These are phyloP conservation scores for Cotesia vestalis DNA, from an alignment of 1,140 invertebrate genomes.

Conservation along the genomic window DNA sequence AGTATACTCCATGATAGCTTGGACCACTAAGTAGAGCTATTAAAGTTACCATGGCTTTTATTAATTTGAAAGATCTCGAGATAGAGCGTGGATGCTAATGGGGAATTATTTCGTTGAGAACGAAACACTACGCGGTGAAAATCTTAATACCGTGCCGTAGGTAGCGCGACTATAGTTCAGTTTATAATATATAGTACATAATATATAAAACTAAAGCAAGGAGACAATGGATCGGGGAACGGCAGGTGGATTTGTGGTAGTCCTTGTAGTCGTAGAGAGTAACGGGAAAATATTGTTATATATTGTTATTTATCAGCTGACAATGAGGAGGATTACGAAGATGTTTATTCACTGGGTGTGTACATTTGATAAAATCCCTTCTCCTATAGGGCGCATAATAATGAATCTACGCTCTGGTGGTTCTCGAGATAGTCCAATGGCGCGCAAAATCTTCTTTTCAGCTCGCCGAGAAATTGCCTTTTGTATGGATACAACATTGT, in stretches of 20 bases:
- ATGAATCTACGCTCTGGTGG: not conserved
- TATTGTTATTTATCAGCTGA: constrained; percentile 19
- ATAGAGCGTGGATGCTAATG: not conserved
- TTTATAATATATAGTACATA: no score
- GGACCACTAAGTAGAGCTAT: no score
- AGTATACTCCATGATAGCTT: no score
- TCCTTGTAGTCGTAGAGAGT: no score
- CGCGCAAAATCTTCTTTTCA: constrained; percentile 11
- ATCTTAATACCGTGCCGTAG: not conserved
- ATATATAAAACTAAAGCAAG: not conserved
- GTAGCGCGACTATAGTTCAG: no score
- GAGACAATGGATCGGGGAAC: constrained; percentile 7
- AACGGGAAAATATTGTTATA: not conserved
- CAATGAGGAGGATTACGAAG: constrained; percentile 15
- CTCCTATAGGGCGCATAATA: constrained; percentile 2
- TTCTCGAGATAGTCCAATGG: constrained; percentile 19
- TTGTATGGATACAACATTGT: not conserved
- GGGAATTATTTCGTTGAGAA: constrained; percentile 14
- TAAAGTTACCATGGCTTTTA: no score
- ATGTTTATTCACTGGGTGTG: not conserved
- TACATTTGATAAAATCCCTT: not conserved
- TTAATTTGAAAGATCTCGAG: no score
- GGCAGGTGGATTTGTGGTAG: not conserved
- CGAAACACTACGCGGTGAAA: not conserved
- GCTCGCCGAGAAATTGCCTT: not conserved